phyloP scores from a whole-genome alignment of 1,140 invertebrate species.

The Orchestia grillus region DNA sequence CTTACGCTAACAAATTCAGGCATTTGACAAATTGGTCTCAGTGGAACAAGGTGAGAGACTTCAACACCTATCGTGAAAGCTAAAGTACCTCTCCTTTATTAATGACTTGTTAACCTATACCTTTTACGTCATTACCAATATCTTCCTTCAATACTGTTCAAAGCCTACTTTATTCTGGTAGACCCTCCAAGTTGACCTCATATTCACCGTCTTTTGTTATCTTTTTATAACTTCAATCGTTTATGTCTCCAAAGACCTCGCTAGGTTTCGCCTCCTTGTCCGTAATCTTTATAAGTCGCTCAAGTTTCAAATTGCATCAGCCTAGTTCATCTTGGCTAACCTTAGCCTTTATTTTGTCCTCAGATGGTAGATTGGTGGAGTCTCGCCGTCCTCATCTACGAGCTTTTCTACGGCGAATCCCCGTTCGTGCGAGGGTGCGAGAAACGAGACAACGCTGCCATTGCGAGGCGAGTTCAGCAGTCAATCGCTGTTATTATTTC shows the following conservation, averaged over 20 bases:
- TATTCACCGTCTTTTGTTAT: not conserved
- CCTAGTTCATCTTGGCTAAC: slow-evolving; percentile 59
- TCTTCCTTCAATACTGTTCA: not conserved
- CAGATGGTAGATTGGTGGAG: slow-evolving; percentile 98
- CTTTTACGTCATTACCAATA: too few species aligned
- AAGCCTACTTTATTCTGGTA: not conserved
- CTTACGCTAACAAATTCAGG: too few species aligned
- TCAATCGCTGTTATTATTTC: too few species aligned
- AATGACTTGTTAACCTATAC: too few species aligned
- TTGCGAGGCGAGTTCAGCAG: slow-evolving; percentile 80
- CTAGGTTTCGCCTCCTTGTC: not conserved
- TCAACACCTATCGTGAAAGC: too few species aligned
- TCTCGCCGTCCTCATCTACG: slow-evolving; percentile 95
- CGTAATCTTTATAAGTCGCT: not conserved
- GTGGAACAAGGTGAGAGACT: too few species aligned
- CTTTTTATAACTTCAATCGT: not conserved
- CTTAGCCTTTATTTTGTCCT: slow-evolving; percentile 68
- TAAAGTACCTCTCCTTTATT: too few species aligned
- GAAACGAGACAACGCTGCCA: slow-evolving; percentile 86
- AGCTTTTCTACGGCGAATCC: slow-evolving; percentile 95
- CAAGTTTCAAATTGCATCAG: not conserved
- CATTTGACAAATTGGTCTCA: too few species aligned
- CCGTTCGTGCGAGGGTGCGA: slow-evolving; percentile 97
- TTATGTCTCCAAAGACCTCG: not conserved
- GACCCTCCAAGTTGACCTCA: not conserved